These are phyloP conservation scores for Microtus montanus DNA, from an alignment of 2,113 vertebrate species.

Conservation along the genomic window DNA sequence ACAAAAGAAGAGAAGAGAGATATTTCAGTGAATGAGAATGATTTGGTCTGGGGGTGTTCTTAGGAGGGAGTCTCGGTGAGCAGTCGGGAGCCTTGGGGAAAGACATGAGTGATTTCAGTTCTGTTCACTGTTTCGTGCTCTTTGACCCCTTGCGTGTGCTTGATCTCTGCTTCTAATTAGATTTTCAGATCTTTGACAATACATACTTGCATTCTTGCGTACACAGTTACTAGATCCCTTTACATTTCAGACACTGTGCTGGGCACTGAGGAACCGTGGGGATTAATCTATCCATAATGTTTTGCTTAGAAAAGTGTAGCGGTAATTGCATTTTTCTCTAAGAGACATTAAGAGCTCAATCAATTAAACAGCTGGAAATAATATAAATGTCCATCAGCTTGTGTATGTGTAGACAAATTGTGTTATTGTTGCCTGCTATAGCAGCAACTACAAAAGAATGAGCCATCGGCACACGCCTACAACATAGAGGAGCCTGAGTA, in stretches of 20 bases:
- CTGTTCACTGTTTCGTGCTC: neutral
- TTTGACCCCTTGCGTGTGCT: neutral
- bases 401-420: neutral
- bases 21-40: neutral
- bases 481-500: neutral
- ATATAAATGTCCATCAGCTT: neutral
- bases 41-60: neutral
- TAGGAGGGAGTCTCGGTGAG: neutral
- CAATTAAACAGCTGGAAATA: neutral
- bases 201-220: neutral
- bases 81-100: neutral
- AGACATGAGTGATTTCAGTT: neutral
- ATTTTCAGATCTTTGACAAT: neutral
- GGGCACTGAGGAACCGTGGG: neutral
- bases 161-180: neutral
- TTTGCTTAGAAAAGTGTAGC: neutral
- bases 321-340: neutral
- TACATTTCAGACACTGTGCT: neutral
- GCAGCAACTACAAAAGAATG: neutral
- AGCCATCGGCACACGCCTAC: neutral
- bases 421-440: neutral
- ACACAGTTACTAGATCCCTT: neutral
- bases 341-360: neutral
- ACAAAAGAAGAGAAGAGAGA: neutral
- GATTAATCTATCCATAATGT: conserved; percentile 2